Conservation (phyloP, 92 coral and sea anemone genomes). For the Montipora capitata region DNA sequence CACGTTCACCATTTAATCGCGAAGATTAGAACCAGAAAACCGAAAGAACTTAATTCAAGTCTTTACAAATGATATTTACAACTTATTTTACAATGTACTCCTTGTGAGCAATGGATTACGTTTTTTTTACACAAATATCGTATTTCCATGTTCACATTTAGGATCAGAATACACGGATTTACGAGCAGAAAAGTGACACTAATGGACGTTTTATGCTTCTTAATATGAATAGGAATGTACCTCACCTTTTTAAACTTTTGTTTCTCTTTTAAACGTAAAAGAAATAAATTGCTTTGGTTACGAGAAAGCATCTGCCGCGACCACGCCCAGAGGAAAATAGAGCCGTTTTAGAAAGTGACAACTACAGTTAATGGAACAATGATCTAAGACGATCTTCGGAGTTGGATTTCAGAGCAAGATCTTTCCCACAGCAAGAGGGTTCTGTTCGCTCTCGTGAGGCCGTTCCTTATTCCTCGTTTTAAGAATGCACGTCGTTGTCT, state of each 20-base stretch:
- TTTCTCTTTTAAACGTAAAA: not conserved
- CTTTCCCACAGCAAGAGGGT: not conserved
- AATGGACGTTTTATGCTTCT: not conserved
- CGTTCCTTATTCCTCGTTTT: not conserved
- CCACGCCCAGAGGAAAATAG: conserved; percentile 51
- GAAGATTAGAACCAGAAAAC: not conserved
- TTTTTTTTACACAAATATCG: too few relatives aligned
- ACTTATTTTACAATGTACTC: too few relatives aligned
- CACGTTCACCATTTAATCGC: conserved; percentile 22
- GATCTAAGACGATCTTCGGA: conserved; percentile 30
- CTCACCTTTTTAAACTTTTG: not conserved
- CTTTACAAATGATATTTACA: too few relatives aligned
- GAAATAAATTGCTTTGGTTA: conserved; percentile 15
- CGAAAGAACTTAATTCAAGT: too few relatives aligned
- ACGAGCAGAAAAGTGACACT: too few relatives aligned
- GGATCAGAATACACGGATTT: not conserved
- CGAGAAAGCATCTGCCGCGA: not conserved
- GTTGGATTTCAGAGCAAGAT: conserved; percentile 19
- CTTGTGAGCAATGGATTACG: too few relatives aligned
- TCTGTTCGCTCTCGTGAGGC: not conserved
- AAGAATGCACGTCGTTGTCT: not conserved
- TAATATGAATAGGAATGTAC: not conserved
- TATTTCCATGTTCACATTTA: not conserved
- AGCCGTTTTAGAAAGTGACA: conserved; percentile 3
- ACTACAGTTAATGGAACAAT: conserved; percentile 20